phyloP scores from a whole-genome alignment of 2,113 vertebrate species.

The Loxodonta africana region DNA sequence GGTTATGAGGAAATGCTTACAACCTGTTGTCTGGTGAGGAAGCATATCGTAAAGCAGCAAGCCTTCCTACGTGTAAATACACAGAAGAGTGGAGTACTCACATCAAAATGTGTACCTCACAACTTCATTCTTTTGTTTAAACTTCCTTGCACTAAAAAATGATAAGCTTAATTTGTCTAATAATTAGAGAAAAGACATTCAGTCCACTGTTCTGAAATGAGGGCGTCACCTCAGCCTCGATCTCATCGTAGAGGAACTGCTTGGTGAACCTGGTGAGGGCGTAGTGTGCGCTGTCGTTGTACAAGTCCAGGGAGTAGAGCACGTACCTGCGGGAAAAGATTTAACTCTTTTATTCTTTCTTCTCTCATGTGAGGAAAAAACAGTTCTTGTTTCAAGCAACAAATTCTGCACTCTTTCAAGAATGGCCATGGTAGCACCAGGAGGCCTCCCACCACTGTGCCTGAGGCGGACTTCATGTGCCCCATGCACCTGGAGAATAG shows the following conservation, averaged over 20 bases:
- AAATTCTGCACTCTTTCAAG: background rate
- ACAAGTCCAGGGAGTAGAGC: constrained; percentile 94
- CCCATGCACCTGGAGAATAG: background rate
- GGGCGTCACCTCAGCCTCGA: constrained; percentile 94
- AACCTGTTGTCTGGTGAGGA: background rate
- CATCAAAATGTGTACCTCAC: rapidly evolving
- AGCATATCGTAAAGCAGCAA: too few relatives aligned
- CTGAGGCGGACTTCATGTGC: background rate
- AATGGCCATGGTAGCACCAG: background rate
- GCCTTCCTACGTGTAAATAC: rapidly evolving
- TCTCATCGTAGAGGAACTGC: constrained; percentile 96
- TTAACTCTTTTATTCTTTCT: background rate
- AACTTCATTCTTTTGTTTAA: background rate
- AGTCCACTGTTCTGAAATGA: too few relatives aligned
- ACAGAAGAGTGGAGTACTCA: background rate
- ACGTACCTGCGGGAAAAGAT: constrained; percentile 89
- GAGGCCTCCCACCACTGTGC: background rate
- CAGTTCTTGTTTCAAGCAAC: background rate
- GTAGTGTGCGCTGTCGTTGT: constrained; percentile 95
- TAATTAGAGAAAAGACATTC: background rate
- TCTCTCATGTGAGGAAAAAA: background rate
- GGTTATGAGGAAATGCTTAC: rapidly evolving
- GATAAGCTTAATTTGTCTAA: background rate
- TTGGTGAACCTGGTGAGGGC: constrained; percentile 96
- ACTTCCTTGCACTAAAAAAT: background rate